A percentile compares a stretch with the other conserved stretches of the same genome.
Conservation (phyloP, 53 echinoderm and acorn worm genomes). For the Henricia sp. region DNA sequence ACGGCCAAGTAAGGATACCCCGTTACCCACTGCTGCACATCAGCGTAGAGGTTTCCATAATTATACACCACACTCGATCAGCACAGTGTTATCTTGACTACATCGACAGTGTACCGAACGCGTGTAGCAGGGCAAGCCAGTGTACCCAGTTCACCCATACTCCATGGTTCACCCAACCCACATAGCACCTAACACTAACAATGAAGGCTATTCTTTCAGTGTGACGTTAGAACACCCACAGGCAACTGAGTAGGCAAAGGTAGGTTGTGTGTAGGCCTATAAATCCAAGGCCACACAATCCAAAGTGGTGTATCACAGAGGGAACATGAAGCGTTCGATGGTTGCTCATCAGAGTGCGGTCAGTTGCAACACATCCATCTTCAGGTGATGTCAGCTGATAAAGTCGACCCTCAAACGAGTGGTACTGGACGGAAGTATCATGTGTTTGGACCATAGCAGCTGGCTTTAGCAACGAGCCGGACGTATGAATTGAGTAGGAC, state of each 20-base stretch:
- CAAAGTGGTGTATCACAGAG: slow-evolving; percentile 18
- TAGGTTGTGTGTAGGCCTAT: too few species aligned
- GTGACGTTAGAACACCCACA: slow-evolving; percentile 35
- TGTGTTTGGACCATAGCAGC: too few species aligned
- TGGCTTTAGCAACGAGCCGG: too few species aligned
- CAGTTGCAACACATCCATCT: slow-evolving; percentile 5
- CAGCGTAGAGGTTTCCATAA: too few species aligned
- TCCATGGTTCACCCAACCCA: not conserved
- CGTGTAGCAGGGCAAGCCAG: not conserved
- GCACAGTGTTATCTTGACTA: too few species aligned
- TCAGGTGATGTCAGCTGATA: slow-evolving; percentile 3
- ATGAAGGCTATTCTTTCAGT: slow-evolving; percentile 24
- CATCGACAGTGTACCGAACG: too few species aligned
- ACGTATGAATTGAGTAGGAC: too few species aligned
- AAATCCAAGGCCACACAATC: not conserved
- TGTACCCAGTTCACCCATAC: not conserved
- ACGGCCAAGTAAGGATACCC: too few species aligned
- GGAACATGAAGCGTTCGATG: not conserved
- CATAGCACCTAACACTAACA: not conserved
- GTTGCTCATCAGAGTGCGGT: not conserved
- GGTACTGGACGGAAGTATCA: too few species aligned
- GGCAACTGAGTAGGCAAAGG: too few species aligned
- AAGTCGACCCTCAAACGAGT: not conserved
- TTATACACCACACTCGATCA: too few species aligned
- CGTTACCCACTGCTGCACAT: too few species aligned